phyloP scores from a whole-genome alignment of 1,140 invertebrate species.

The Sinonovacula constricta region DNA sequence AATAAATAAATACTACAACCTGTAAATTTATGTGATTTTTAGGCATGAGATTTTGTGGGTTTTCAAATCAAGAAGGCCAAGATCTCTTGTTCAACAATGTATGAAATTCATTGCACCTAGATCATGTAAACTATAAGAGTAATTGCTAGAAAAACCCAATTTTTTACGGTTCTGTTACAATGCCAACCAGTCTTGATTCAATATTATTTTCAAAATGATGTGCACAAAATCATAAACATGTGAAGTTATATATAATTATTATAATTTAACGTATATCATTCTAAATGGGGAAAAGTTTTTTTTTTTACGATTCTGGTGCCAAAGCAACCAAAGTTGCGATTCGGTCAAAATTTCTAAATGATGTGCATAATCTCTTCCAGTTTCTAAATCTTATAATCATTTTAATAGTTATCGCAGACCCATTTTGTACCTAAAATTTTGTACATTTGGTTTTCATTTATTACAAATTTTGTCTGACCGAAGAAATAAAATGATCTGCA shows the following conservation, averaged over 20 bases:
- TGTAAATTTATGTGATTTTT: slow-evolving; percentile 12
- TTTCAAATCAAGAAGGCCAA: slow-evolving; percentile 11
- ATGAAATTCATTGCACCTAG: slow-evolving; percentile 11
- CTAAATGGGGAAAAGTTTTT: no score
- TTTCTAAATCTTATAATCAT: slow-evolving; percentile 8
- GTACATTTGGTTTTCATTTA: slow-evolving; percentile 3
- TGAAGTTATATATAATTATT: no score
- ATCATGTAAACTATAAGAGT: slow-evolving; percentile 4
- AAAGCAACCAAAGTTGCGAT: slow-evolving; percentile 11
- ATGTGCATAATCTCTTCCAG: slow-evolving; percentile 12
- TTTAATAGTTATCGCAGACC: slow-evolving; percentile 10
- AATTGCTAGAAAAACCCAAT: slow-evolving; percentile 10
- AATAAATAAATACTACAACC: slow-evolving; percentile 11
- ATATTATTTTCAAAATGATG: slow-evolving; percentile 7
- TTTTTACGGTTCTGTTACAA: slow-evolving; percentile 6
- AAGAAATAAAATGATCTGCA: slow-evolving; percentile 10
- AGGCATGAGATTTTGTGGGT: slow-evolving; percentile 14
- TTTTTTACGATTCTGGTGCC: no score
- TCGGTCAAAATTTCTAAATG: slow-evolving; percentile 15
- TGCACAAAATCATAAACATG: no score
- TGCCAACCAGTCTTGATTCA: slow-evolving; percentile 4
- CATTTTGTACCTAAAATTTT: slow-evolving; percentile 6
- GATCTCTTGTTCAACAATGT: slow-evolving; percentile 5
- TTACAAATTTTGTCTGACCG: slow-evolving; percentile 12
- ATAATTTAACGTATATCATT: no score